Conservation (phyloP, 1,140 invertebrate species). For the Elysia chlorotica region DNA sequence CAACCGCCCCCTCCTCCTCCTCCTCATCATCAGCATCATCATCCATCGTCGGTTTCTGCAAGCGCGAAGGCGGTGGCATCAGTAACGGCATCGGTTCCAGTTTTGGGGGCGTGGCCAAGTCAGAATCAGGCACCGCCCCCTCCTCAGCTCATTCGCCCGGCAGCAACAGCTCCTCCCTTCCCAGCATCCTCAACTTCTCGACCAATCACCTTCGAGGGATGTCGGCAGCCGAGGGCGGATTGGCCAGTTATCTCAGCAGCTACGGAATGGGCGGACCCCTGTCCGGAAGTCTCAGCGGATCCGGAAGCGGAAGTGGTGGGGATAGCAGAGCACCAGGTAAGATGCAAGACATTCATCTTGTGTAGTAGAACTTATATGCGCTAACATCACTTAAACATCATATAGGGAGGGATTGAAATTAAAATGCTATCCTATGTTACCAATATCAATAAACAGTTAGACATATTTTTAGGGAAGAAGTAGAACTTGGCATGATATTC, state of each 20-base stretch:
- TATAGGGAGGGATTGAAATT: no score
- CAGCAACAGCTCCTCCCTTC: conserved; percentile 10
- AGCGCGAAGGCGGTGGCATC: not conserved
- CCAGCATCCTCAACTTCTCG: conserved; percentile 20
- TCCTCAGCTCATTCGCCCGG: conserved; percentile 10
- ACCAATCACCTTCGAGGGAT: conserved; percentile 15
- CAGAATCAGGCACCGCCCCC: conserved; percentile 5
- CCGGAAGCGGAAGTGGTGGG: not conserved
- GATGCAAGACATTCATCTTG: no score
- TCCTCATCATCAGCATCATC: no score
- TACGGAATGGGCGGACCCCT: conserved; percentile 5
- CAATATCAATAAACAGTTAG: no score
- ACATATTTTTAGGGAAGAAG: no score
- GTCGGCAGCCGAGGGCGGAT: not conserved
- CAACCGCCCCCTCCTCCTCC: no score
- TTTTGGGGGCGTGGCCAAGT: no score
- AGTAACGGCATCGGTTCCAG: not conserved
- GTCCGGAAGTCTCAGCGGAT: not conserved
- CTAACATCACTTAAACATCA: no score
- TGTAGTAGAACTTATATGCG: no score
- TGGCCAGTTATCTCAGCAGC: conserved; percentile 9
- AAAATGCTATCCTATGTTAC: no score
- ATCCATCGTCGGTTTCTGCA: not conserved
- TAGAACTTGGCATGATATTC: no score
- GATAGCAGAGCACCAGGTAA: no score